phyloP scores from a whole-genome alignment of 2,888 invertebrate species.

The Seira sanloemensis region DNA sequence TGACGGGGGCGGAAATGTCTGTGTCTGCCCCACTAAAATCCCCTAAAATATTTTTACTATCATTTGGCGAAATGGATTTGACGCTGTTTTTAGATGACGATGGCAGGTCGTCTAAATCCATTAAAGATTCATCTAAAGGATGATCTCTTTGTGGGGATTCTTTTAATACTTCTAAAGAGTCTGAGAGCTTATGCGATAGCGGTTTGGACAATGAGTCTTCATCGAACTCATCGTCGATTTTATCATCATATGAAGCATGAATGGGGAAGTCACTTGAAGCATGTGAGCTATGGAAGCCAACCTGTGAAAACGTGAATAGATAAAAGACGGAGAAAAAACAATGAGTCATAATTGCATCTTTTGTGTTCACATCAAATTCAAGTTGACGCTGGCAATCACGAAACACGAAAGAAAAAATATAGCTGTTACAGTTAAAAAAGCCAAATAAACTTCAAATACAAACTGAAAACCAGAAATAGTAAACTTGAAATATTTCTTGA shows the following conservation, averaged over 20 bases:
- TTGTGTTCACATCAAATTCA: neutral
- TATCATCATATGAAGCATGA: slow-evolving; percentile 63
- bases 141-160: slow-evolving; percentile 71
- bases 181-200: slow-evolving; percentile 68
- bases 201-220: slow-evolving; percentile 70
- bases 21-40: slow-evolving; percentile 63
- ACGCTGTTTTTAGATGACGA: slow-evolving; percentile 70
- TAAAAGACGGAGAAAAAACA: slow-evolving; percentile 33
- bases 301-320: slow-evolving; percentile 58
- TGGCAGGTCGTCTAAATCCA: slow-evolving; percentile 72
- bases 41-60: slow-evolving; percentile 60
- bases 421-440: neutral
- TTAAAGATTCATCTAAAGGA: slow-evolving; percentile 69
- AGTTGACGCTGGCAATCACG: neutral
- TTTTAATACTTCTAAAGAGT: slow-evolving; percentile 71
- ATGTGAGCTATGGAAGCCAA: slow-evolving; percentile 56
- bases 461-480: too few species aligned
- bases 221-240: slow-evolving; percentile 70
- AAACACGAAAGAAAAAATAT: neutral
- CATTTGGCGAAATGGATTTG: slow-evolving; percentile 69
- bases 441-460: too few species aligned
- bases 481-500: too few species aligned
- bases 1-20: slow-evolving; percentile 40
- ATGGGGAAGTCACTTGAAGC: slow-evolving; percentile 51
- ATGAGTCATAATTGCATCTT: neutral